These are phyloP conservation scores for Caerostris extrusa DNA, from an alignment of 1,140 invertebrate species.

Conservation along the genomic window DNA sequence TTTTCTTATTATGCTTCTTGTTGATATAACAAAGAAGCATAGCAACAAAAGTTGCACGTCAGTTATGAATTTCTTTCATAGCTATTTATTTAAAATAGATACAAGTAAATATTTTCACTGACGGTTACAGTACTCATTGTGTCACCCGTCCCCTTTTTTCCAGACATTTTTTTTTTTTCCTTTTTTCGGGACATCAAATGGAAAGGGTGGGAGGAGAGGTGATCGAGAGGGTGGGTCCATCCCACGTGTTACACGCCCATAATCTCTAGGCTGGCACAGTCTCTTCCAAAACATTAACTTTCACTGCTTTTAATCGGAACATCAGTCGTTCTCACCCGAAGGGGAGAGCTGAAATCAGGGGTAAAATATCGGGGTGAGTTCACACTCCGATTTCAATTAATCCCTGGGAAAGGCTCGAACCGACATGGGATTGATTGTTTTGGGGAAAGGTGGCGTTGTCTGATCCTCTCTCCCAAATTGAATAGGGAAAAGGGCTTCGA, in stretches of 20 bases:
- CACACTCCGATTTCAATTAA: constrained; percentile 68
- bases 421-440: background rate
- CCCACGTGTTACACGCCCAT: constrained; percentile 75
- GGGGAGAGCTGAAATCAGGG: background rate
- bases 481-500: no score
- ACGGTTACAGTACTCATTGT: background rate
- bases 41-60: background rate
- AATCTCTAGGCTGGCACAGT: constrained; percentile 53
- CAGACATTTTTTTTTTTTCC: background rate
- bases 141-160: background rate
- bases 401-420: background rate
- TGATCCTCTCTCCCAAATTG: background rate
- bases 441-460: background rate
- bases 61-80: background rate
- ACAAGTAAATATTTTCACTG: background rate
- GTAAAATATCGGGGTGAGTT: constrained; percentile 34
- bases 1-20: no score
- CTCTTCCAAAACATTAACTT: constrained; percentile 77
- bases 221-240: constrained; percentile 49
- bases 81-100: no score
- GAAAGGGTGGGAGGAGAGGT: background rate
- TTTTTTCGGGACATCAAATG: background rate
- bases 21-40: no score
- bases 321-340: constrained; percentile 30
- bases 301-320: constrained; percentile 68